Percentiles rank a stretch among this genome's conserved stretches.
Evolutionary conservation across 1,140 invertebrate genomes (phyloP).

Genomic region (Contarinia nasturtii): DNA sequence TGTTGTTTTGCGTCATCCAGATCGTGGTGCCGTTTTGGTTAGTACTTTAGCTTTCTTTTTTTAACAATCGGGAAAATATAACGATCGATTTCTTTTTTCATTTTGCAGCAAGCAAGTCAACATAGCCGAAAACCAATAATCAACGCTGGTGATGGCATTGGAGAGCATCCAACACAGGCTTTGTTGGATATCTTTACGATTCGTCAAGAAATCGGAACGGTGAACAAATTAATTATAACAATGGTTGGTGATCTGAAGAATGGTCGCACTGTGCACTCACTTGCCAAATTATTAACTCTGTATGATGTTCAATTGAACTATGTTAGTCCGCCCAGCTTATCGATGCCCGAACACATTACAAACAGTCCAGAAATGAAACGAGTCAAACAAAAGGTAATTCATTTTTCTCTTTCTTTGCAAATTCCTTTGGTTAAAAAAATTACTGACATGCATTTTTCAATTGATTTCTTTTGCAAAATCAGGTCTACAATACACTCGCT

Average conservation of each 20-base stretch:
- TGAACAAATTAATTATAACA: conserved; percentile 85
- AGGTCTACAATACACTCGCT: conserved; percentile 45
- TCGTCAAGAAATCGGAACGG: conserved; percentile 94
- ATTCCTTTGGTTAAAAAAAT: no score
- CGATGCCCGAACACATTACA: conserved; percentile 76
- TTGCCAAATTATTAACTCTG: conserved; percentile 75
- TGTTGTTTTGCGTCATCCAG: conserved; percentile 84
- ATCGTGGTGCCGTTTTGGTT: conserved; percentile 77
- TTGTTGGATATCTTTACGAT: conserved; percentile 96
- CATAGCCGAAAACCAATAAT: conserved; percentile 77
- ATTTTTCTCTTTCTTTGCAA: no score
- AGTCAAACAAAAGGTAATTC: conserved; percentile 58
- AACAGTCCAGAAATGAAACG: conserved; percentile 60
- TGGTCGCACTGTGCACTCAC: conserved; percentile 93
- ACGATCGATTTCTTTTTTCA: conserved; percentile 2
- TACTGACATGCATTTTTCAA: not conserved
- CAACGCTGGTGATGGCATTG: conserved; percentile 95
- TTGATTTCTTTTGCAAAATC: not conserved
- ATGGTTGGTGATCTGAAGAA: conserved; percentile 95
- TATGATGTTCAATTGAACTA: conserved; percentile 82
- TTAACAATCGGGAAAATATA: no score
- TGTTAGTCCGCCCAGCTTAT: conserved; percentile 66
- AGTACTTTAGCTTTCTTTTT: conserved; percentile 19
- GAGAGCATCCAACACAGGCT: conserved; percentile 97
- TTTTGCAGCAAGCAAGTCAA: conserved; percentile 51